Conservation (phyloP, 2,888 invertebrate species). For the Ligdia adustata region DNA sequence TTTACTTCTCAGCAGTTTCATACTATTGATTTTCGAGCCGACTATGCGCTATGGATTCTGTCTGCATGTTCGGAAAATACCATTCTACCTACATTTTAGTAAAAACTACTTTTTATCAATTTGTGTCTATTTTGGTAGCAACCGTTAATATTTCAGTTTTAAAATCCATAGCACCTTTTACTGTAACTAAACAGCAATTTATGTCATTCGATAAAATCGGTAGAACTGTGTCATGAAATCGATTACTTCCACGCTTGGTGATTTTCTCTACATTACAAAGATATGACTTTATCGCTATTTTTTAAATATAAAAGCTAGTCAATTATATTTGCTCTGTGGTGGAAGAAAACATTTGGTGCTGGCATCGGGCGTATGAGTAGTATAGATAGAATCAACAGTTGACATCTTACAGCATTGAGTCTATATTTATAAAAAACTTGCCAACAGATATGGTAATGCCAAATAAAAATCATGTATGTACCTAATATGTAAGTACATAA, state of each 20-base stretch:
- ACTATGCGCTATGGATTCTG: constrained; percentile 6
- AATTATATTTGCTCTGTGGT: no score
- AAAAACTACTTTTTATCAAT: no score
- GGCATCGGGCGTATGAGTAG: no score
- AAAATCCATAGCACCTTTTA: neutral
- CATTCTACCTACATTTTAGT: neutral
- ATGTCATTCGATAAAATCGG: constrained; percentile 24
- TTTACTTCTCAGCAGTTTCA: neutral
- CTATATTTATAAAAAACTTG: no score
- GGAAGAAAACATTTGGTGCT: no score
- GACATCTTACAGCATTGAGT: no score
- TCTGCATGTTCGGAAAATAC: neutral
- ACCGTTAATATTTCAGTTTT: constrained; percentile 9
- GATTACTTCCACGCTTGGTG: constrained; percentile 21
- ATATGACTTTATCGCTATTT: constrained; percentile 12
- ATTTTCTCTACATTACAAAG: constrained; percentile 13
- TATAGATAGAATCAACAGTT: no score
- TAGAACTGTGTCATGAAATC: constrained; percentile 30
- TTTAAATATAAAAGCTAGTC: no score
- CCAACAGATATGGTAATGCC: no score
- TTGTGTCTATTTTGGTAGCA: neutral
- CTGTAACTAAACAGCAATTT: constrained; percentile 26
- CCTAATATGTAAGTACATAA: no score
- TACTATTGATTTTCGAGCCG: constrained; percentile 19
- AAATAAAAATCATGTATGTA: no score